phyloP scores from a whole-genome alignment of 2,888 invertebrate genomes.

The Dinocampus coccinellae region DNA sequence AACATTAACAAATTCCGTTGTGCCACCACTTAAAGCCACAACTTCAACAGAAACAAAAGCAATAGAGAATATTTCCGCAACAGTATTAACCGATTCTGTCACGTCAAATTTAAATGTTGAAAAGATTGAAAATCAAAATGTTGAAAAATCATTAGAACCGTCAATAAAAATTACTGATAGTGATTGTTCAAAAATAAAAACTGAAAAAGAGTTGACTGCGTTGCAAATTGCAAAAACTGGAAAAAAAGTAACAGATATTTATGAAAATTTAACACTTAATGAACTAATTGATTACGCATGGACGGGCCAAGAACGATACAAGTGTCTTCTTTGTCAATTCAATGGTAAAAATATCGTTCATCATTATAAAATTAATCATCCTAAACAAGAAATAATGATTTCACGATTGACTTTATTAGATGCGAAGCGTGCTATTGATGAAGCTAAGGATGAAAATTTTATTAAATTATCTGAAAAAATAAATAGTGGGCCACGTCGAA shows the following conservation, averaged over 20 bases:
- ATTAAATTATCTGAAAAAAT: slow-evolving; percentile 27
- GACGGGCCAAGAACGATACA: slow-evolving; percentile 63
- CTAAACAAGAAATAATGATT: slow-evolving; percentile 76
- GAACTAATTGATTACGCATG: slow-evolving; percentile 55
- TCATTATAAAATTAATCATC: slow-evolving; percentile 78
- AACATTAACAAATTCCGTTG: no score
- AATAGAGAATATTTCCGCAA: no score
- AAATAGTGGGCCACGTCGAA: slow-evolving; percentile 38
- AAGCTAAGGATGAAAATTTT: slow-evolving; percentile 70
- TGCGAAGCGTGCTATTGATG: slow-evolving; percentile 73
- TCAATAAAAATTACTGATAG: slow-evolving; percentile 18
- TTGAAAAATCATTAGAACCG: no score
- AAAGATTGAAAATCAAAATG: no score
- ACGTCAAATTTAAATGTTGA: no score
- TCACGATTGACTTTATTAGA: slow-evolving; percentile 73
- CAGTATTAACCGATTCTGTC: no score
- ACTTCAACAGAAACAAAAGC: not conserved
- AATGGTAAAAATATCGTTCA: slow-evolving; percentile 75
- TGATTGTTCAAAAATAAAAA: not conserved
- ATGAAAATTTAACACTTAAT: slow-evolving; percentile 36
- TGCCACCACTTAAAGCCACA: not conserved
- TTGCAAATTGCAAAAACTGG: not conserved
- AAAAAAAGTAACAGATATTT: slow-evolving; percentile 60
- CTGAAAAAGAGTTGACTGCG: not conserved
- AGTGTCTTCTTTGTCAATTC: slow-evolving; percentile 76